phyloP scores from a whole-genome alignment of 2,888 invertebrate species.

The Machimus atricapillus region DNA sequence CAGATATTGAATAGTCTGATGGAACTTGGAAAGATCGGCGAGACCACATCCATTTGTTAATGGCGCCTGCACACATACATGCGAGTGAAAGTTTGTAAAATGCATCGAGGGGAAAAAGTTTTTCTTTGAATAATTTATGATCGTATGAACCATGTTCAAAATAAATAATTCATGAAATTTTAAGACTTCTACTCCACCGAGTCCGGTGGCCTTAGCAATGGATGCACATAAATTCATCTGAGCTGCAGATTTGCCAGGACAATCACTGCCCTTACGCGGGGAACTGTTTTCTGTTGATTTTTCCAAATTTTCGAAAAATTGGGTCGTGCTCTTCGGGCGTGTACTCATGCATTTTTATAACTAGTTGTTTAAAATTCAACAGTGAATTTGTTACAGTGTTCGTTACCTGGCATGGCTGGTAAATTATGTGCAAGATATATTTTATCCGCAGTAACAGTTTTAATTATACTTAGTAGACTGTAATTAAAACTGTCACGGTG shows the following conservation, averaged over 20 bases:
- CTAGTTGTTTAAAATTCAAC: background rate
- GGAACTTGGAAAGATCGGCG: background rate
- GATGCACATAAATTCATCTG: background rate
- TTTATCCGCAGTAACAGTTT: background rate
- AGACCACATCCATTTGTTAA: background rate
- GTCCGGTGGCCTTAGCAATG: background rate
- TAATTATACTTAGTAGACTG: background rate
- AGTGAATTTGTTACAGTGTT: background rate
- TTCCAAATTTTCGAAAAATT: background rate
- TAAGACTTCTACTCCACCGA: background rate
- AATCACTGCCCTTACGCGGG: background rate
- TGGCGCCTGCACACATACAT: background rate
- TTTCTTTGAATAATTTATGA: constrained; percentile 32
- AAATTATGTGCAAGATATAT: background rate
- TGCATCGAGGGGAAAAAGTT: background rate
- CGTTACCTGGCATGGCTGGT: background rate
- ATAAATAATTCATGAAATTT: constrained; percentile 25
- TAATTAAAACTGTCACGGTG: constrained; percentile 14
- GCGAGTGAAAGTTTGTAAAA: constrained; percentile 17
- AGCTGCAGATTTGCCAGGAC: background rate
- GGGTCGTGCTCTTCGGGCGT: background rate
- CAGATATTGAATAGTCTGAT: background rate
- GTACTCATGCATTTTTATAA: background rate
- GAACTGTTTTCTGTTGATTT: background rate
- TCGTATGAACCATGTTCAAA: constrained; percentile 5